Conservation (phyloP, 2,888 invertebrate genomes). For the Zhuqinia jingwanae region DNA sequence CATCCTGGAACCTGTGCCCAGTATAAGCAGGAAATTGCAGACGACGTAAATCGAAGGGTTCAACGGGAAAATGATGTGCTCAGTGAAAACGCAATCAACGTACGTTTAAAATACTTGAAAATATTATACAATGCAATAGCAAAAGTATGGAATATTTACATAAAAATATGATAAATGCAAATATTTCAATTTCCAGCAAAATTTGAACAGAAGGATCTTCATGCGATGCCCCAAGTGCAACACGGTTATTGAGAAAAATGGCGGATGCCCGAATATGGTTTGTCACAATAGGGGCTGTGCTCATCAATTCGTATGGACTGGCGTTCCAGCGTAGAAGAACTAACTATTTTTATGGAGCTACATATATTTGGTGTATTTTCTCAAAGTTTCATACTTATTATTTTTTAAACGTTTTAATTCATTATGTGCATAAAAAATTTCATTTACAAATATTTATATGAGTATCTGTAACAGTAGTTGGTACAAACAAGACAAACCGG, state of each 20-base stretch:
- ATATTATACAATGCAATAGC: not conserved
- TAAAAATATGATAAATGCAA: too few relatives aligned
- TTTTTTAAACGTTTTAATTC: too few relatives aligned
- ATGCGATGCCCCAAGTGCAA: slow-evolving; percentile 93
- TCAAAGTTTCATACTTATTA: too few relatives aligned
- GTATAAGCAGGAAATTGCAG: not conserved
- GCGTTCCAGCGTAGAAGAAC: not conserved
- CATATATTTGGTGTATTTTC: not conserved
- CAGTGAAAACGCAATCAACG: not conserved
- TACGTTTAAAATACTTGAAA: not conserved
- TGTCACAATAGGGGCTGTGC: not conserved
- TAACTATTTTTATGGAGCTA: not conserved
- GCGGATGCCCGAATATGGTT: slow-evolving; percentile 86
- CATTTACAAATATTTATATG: too few relatives aligned
- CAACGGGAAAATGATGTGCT: not conserved
- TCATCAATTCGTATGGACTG: not conserved
- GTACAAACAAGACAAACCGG: too few relatives aligned
- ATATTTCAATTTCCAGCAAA: not conserved
- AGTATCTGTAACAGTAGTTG: too few relatives aligned
- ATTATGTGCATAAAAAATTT: too few relatives aligned
- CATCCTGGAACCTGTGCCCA: not conserved
- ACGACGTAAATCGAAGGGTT: not conserved
- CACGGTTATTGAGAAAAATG: slow-evolving; percentile 92
- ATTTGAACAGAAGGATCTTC: slow-evolving; percentile 81
- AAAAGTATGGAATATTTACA: not conserved